phyloP scores from a whole-genome alignment of 2,888 invertebrate genomes.

The Nephrotoma flavescens region DNA sequence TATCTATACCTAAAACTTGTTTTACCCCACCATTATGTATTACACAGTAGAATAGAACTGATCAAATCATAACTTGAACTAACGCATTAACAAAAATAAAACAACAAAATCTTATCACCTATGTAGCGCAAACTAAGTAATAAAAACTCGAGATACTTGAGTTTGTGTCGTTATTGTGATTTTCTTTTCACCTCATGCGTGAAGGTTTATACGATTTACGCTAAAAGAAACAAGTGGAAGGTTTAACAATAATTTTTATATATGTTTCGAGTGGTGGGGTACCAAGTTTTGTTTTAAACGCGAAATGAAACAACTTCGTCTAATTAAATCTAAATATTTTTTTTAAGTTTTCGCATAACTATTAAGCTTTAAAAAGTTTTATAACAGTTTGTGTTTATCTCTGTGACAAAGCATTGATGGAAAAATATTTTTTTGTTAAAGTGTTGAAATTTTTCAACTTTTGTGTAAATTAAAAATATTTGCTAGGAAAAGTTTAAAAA shows the following conservation, averaged over 20 bases:
- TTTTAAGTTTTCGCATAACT: neutral
- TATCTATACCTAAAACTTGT: neutral
- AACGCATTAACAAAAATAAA: neutral
- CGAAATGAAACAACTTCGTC: neutral
- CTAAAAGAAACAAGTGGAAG: neutral
- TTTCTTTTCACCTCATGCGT: neutral
- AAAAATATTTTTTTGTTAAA: neutral
- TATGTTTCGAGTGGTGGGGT: neutral
- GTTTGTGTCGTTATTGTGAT: neutral
- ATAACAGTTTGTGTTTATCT: neutral
- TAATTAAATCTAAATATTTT: neutral
- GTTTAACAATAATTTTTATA: neutral
- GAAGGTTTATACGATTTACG: neutral
- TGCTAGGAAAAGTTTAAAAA: neutral
- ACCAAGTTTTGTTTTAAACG: neutral
- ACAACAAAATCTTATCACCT: neutral
- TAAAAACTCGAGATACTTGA: neutral
- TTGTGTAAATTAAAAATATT: neutral
- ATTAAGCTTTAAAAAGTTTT: neutral
- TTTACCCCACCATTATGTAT: neutral
- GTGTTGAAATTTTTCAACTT: neutral
- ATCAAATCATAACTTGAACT: neutral
- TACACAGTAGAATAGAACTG: neutral
- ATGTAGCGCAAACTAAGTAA: neutral
- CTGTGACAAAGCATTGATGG: neutral